A percentile compares a stretch with the other conserved stretches of the same genome.
Evolutionary conservation across 2,888 invertebrate genomes (phyloP).

Genomic region (Nephrocerus scutellatus): DNA sequence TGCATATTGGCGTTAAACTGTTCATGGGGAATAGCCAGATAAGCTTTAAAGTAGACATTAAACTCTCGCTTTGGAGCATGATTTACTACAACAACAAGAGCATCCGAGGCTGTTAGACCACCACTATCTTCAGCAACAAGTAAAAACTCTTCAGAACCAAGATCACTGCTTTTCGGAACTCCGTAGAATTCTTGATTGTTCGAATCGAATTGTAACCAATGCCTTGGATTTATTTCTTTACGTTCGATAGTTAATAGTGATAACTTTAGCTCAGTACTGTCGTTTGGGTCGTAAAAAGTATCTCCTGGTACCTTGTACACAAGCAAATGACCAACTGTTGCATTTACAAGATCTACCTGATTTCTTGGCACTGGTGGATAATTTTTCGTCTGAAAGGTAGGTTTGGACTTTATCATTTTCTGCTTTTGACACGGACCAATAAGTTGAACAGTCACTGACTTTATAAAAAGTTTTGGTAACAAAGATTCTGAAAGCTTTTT

Average conservation of each 20-base stretch:
- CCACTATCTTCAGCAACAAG: slow-evolving; percentile 70
- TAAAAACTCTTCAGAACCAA: slow-evolving; percentile 70
- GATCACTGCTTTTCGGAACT: slow-evolving; percentile 65
- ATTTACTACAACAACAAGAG: slow-evolving; percentile 66
- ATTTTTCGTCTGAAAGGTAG: slow-evolving; percentile 55
- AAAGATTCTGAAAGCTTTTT: slow-evolving; percentile 55
- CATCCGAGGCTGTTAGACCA: slow-evolving; percentile 70
- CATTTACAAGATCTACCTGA: slow-evolving; percentile 77
- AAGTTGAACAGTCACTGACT: slow-evolving; percentile 59
- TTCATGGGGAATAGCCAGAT: slow-evolving; percentile 62
- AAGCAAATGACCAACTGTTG: slow-evolving; percentile 73
- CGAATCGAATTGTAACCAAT: slow-evolving; percentile 85
- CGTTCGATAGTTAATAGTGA: slow-evolving; percentile 67
- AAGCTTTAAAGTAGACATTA: slow-evolving; percentile 75
- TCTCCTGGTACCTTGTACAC: slow-evolving; percentile 79
- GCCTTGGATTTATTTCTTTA: slow-evolving; percentile 56
- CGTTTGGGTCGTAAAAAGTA: slow-evolving; percentile 85
- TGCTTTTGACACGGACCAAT: slow-evolving; percentile 61
- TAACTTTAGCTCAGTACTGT: slow-evolving; percentile 68
- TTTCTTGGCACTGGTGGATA: slow-evolving; percentile 72
- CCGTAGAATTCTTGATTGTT: slow-evolving; percentile 87
- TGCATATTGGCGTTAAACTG: slow-evolving; percentile 69
- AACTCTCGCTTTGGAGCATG: slow-evolving; percentile 58
- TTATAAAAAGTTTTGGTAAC: slow-evolving; percentile 59
- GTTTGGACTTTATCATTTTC: slow-evolving; percentile 49